phyloP scores from a whole-genome alignment of 2,888 invertebrate species.

The Ashinkailepas kermadecensis region DNA sequence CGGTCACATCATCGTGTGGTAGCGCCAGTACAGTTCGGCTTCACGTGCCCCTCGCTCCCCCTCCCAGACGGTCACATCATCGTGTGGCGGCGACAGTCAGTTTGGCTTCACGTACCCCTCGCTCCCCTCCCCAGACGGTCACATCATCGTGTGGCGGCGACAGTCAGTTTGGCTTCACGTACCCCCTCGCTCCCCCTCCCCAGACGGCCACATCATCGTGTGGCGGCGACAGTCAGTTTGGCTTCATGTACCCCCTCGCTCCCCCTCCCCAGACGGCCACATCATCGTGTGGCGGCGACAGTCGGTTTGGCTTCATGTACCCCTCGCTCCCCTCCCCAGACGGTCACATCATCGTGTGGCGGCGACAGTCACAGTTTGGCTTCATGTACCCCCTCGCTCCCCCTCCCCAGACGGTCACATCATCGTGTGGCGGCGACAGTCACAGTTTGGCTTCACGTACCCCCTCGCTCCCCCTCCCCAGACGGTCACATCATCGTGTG shows the following conservation, averaged over 20 bases:
- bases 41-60: no score
- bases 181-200: no score
- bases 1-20: slow-evolving; percentile 74
- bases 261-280: no score
- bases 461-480: no score
- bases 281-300: no score
- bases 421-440: slow-evolving; percentile 58
- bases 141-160: slow-evolving; percentile 67
- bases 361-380: slow-evolving; percentile 21
- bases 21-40: no score
- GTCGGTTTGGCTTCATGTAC: no score
- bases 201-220: slow-evolving; percentile 70
- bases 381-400: no score
- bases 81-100: slow-evolving; percentile 56
- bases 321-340: slow-evolving; percentile 47
- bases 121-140: slow-evolving; percentile 53
- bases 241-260: no score
- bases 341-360: slow-evolving; percentile 74
- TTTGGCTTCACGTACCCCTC: no score
- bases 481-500: slow-evolving; percentile 49
- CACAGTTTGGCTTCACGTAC: no score
- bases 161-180: no score
- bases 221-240: slow-evolving; percentile 55
- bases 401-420: slow-evolving; percentile 58
- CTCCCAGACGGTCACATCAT: slow-evolving; percentile 64